These are phyloP conservation scores for Limnephilus rhombicus DNA, from an alignment of 2,888 invertebrate species.

Conservation along the genomic window DNA sequence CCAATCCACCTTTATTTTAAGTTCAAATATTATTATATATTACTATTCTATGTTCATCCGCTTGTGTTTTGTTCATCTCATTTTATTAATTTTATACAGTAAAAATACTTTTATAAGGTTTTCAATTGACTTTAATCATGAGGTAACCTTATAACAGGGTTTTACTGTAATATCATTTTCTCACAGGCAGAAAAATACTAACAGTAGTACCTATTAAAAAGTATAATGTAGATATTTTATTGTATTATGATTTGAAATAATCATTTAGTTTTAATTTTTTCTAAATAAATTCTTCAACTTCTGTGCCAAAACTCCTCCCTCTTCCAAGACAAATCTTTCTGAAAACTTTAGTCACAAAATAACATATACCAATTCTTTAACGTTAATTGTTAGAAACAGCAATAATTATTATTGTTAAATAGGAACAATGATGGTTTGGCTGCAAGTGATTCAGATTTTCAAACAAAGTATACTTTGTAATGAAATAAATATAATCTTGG, in stretches of 20 bases:
- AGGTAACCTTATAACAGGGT: not conserved
- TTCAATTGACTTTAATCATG: not conserved
- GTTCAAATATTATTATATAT: not conserved
- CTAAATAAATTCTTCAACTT: not conserved
- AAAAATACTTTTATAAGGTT: not conserved
- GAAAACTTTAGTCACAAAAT: not conserved
- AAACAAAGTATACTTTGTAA: not conserved
- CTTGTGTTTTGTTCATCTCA: not conserved
- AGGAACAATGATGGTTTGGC: not conserved
- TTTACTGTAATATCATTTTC: not conserved
- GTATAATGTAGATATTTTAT: not conserved
- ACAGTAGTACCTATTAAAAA: not conserved
- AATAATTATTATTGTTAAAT: not conserved
- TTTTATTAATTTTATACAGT: not conserved
- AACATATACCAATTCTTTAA: not conserved
- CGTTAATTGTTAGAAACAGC: not conserved
- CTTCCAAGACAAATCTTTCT: not conserved
- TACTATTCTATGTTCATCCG: not conserved
- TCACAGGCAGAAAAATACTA: not conserved
- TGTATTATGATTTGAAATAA: not conserved
- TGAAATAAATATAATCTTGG: not conserved
- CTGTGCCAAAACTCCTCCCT: not conserved
- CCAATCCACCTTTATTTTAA: slow-evolving; percentile 6
- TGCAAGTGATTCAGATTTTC: not conserved
- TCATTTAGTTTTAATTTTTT: not conserved